A percentile compares a stretch with the other conserved stretches of the same genome.
These are phyloP conservation scores for Microhierax caerulescens DNA, from an alignment of 2,797 vertebrate genomes.

Conservation along the genomic window DNA sequence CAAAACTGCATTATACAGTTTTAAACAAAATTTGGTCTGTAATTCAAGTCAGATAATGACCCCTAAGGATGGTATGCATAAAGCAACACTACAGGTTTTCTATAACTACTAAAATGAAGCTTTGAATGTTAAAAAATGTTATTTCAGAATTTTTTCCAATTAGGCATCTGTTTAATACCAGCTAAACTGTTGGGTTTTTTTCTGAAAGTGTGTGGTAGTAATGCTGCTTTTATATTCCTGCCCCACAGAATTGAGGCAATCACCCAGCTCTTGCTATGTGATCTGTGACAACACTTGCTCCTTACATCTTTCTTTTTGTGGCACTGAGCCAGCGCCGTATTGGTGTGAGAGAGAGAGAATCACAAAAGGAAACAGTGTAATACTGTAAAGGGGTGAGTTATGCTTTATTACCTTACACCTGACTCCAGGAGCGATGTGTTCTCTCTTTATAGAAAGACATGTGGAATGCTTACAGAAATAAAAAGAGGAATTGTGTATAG, in stretches of 20 bases:
- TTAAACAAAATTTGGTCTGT: neutral
- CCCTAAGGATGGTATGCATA: neutral
- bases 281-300: neutral
- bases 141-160: neutral
- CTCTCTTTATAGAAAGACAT: neutral
- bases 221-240: neutral
- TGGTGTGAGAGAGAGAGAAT: neutral
- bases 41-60: neutral
- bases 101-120: neutral
- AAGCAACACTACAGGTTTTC: neutral
- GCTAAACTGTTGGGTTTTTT: neutral
- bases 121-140: neutral
- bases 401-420: neutral
- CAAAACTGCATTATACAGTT: neutral
- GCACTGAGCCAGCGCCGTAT: fast-evolving
- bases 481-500: neutral
- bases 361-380: neutral
- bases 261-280: neutral
- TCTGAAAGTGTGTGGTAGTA: neutral
- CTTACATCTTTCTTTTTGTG: neutral
- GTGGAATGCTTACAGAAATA: neutral
- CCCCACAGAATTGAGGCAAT: neutral
- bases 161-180: neutral
- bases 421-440: neutral
- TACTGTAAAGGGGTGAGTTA: neutral